Conservation (phyloP, 1,140 invertebrate genomes). For the Drosophila asahinai region DNA sequence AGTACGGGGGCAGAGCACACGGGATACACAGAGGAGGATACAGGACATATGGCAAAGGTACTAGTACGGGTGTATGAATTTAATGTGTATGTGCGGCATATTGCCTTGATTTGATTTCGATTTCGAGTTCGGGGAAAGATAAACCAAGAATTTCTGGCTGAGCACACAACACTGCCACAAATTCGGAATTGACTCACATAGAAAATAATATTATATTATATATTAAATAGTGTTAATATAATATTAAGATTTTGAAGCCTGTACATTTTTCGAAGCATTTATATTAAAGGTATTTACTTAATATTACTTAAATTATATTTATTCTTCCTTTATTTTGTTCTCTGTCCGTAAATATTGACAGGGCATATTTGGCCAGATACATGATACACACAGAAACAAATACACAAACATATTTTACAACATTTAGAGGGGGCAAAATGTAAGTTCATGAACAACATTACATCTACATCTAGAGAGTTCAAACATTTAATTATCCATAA, state of each 20-base stretch:
- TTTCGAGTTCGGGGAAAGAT: constrained; percentile 15
- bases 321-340: not conserved
- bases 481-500: constrained; percentile 44
- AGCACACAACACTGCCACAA: constrained; percentile 17
- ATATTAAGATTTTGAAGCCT: no score
- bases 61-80: constrained; percentile 24
- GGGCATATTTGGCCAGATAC: constrained; percentile 7
- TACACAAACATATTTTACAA: constrained; percentile 12
- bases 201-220: no score
- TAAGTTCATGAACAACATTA: constrained; percentile 13
- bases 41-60: constrained; percentile 40
- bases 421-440: constrained; percentile 1
- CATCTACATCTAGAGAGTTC: constrained; percentile 20
- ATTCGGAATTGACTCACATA: not conserved
- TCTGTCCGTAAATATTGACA: not conserved
- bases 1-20: not conserved
- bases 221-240: no score
- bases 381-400: constrained; percentile 4
- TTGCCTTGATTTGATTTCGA: constrained; percentile 53
- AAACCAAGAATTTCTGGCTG: constrained; percentile 23
- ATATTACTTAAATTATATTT: no score
- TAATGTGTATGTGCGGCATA: constrained; percentile 38
- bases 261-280: not conserved
- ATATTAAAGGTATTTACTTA: not conserved
- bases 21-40: constrained; percentile 11